Evolutionary conservation across 2,888 invertebrate species (phyloP), one percentile per base, ranked within the genome.

Genomic region (Pristionchus exspectatus): DNA sequence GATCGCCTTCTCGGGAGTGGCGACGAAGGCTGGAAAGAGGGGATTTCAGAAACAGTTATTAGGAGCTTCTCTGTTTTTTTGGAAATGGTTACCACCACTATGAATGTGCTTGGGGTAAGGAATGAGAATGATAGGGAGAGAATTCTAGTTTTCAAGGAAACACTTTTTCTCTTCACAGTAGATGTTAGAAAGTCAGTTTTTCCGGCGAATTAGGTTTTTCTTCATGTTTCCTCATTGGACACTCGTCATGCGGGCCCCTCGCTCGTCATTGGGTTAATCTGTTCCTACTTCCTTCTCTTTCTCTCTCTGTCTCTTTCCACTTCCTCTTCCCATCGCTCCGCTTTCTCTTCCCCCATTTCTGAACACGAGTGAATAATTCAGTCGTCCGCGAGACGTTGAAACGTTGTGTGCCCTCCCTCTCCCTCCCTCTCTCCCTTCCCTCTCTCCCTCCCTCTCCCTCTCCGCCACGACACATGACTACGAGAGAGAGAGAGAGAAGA

Each of bases 1-100:
- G 69, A 95, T 94, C 90, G 94, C 94, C 86, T 94, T 92, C 90
- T 95, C 95, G 44, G 92, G 91, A 24, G 93, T 92, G 44, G 95
- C 93, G 30, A 93, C 92, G 91, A 95, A 95, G 33, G 91, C 95
- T 95, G 90, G 85, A 81, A 81, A 27, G 10, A 9, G 21, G n/a
- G 44, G 44, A 5, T 44, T 44, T 44, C 44, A 44, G 44, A 5
- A n/a, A n/a, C n/a, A n/a, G n/a, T n/a, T n/a, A n/a, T n/a, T n/a
- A n/a, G n/a, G n/a, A n/a, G n/a, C n/a, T n/a, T n/a, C n/a, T n/a
- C n/a, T n/a, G n/a, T n/a, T n/a, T n/a, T n/a, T n/a, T n/a, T n/a
- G n/a, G n/a, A n/a, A n/a, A n/a, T n/a, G n/a, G n/a, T n/a, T n/a
- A n/a, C n/a, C n/a, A n/a, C n/a, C n/a, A n/a, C n/a, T n/a, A n/a